phyloP scores from a whole-genome alignment of 2,888 invertebrate genomes.

The Limnephilus auricula region DNA sequence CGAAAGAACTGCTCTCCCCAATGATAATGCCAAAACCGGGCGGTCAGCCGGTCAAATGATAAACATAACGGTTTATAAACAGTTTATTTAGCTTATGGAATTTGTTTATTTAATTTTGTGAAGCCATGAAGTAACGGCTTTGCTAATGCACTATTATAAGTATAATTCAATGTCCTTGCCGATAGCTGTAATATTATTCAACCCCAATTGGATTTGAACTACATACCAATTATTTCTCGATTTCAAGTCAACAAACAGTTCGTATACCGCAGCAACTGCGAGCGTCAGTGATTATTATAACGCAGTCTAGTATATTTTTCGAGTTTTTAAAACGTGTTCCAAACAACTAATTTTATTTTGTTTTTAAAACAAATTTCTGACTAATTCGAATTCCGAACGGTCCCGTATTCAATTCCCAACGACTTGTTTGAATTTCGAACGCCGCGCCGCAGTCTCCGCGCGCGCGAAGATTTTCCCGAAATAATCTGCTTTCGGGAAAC shows the following conservation, averaged over 20 bases:
- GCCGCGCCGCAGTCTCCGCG: neutral
- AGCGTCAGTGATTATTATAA: no score
- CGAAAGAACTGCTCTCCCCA: neutral
- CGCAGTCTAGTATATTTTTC: no score
- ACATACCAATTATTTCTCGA: neutral
- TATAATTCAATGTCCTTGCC: neutral
- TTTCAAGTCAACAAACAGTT: neutral
- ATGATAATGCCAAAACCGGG: no score
- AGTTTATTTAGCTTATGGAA: neutral
- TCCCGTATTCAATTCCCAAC: neutral
- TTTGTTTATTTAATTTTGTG: neutral
- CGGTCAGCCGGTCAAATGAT: neutral
- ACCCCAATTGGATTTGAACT: neutral
- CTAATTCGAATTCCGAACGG: neutral
- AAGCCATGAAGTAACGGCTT: neutral
- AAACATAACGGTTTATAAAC: neutral
- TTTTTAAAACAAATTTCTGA: neutral
- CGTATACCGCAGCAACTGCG: no score
- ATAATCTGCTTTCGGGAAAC: constrained; percentile 3
- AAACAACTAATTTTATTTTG: no score
- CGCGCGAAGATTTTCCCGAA: neutral
- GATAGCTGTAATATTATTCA: neutral
- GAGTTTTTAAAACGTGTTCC: neutral
- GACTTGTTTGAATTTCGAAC: neutral
- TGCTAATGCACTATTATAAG: neutral